A percentile compares a stretch with the other conserved stretches of the same genome.
These are phyloP conservation scores for Caenorhabditis tropicalis DNA, from an alignment of 1,140 invertebrate species.

Conservation along the genomic window DNA sequence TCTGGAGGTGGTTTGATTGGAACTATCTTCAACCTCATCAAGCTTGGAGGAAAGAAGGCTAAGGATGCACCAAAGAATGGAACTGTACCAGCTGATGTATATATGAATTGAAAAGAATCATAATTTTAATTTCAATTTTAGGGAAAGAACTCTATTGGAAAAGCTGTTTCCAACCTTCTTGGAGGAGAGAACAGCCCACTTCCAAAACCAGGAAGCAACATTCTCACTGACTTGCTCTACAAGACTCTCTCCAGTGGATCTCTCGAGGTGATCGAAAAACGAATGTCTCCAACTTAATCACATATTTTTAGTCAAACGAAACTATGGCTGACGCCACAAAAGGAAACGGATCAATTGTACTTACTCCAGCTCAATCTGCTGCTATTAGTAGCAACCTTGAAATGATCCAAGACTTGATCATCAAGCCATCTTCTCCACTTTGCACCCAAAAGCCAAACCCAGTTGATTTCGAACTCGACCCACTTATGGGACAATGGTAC, in stretches of 20 bases:
- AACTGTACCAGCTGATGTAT: constrained; percentile 28
- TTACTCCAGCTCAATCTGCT: constrained; percentile 69
- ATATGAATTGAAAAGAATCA: no score
- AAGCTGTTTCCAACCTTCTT: constrained; percentile 65
- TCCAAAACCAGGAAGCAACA: constrained; percentile 62
- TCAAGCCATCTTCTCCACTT: constrained; percentile 68
- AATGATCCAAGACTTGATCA: constrained; percentile 71
- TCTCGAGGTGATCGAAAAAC: constrained; percentile 54
- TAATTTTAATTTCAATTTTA: no score
- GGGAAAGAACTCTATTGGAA: constrained; percentile 58
- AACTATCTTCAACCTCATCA: constrained; percentile 69
- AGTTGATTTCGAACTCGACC: constrained; percentile 68
- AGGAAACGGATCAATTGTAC: constrained; percentile 59
- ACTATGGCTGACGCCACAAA: not conserved
- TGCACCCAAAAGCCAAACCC: constrained; percentile 70
- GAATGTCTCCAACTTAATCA: not conserved
- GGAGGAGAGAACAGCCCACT: constrained; percentile 68
- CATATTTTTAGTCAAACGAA: constrained; percentile 43
- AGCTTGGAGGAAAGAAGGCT: constrained; percentile 55
- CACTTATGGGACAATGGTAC: constrained; percentile 72
- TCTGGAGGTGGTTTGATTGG: constrained; percentile 71
- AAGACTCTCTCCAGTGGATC: constrained; percentile 70
- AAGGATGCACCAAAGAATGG: not conserved
- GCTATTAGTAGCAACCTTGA: constrained; percentile 71
- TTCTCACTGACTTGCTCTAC: constrained; percentile 71